Evolutionary conservation across 2,888 invertebrate genomes (phyloP), one percentile per base, ranked within the genome.

Genomic region (Troides helena): DNA sequence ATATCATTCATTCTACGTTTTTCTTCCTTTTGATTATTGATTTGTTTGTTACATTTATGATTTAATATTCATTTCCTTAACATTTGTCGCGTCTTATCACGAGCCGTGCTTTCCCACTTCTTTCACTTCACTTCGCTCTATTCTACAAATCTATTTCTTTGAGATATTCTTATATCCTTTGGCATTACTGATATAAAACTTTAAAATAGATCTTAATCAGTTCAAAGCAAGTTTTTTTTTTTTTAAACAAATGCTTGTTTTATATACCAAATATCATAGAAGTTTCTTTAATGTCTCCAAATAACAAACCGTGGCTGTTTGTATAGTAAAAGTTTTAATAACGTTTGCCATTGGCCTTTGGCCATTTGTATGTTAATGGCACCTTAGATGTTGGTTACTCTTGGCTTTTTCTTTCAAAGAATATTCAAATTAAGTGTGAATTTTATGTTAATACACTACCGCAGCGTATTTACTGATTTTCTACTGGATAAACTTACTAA

Each of bases 401-500:
- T 58, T 58, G 23, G 57, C 57, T 58, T 58, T 58, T 58, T 14
- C 57, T 23, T 58, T 58, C 12, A 58, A 58, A 58, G 57, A 4
- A 58, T 58, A 58, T 58, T 58, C 23, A 58, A 58, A 58, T 58
- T 58, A 21, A 58, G 25, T 58, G 57, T 58, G 57, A 58, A 58
- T 58, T 58, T 58, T 58, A 58, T 58, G 57, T 58, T 58, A 58
- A 58, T 25, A 23, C 23, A 2, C 12, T 58, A 58, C 21, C 23
- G 57, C 57, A 18, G 57, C n/a, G 23, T 14, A 21, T 58, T 58
- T 58, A 58, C 57, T 58, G 8, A 23, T 58, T 23, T 23, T 58
- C 57, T 12, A 58, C 57, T 58, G 12, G 12, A 58, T 58, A 58
- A 58, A 58, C 23, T 25, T 12, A 10, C n/a, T 18, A 18, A n/a